These are phyloP conservation scores for Ruditapes philippinarum DNA, from an alignment of 1,140 invertebrate species.

Conservation along the genomic window DNA sequence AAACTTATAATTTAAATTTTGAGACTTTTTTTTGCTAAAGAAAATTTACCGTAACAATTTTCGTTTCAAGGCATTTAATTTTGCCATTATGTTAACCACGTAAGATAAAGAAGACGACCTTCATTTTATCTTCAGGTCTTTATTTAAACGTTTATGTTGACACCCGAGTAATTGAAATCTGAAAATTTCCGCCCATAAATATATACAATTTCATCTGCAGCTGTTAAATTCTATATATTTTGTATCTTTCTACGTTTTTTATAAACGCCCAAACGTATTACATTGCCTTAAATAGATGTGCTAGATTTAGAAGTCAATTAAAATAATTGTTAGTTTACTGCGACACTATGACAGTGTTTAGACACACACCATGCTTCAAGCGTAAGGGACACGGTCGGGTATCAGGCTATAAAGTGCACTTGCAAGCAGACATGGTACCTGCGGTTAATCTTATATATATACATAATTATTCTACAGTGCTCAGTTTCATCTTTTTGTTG, in stretches of 20 bases:
- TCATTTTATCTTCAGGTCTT: background rate
- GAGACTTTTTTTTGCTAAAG: too few relatives aligned
- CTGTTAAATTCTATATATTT: background rate
- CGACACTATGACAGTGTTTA: conserved; percentile 10
- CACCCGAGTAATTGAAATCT: conserved; percentile 1
- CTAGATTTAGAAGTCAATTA: background rate
- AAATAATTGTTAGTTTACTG: background rate
- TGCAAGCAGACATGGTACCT: too few relatives aligned
- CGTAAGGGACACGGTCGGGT: too few relatives aligned
- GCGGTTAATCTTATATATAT: too few relatives aligned
- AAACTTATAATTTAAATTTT: too few relatives aligned
- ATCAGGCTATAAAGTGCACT: too few relatives aligned
- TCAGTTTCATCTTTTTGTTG: too few relatives aligned
- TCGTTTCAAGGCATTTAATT: too few relatives aligned
- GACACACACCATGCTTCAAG: background rate
- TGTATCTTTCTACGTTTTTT: background rate
- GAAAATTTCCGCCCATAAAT: conserved; percentile 12
- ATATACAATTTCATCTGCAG: conserved; percentile 11
- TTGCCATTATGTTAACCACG: background rate
- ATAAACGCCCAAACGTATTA: background rate
- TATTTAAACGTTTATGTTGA: background rate
- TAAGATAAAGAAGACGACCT: background rate
- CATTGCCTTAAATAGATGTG: background rate
- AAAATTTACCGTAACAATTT: too few relatives aligned
- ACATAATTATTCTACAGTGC: too few relatives aligned